Base-by-base conservation (phyloP, 2,113 vertebrate genomes). In the Candoia aspera region DNA sequence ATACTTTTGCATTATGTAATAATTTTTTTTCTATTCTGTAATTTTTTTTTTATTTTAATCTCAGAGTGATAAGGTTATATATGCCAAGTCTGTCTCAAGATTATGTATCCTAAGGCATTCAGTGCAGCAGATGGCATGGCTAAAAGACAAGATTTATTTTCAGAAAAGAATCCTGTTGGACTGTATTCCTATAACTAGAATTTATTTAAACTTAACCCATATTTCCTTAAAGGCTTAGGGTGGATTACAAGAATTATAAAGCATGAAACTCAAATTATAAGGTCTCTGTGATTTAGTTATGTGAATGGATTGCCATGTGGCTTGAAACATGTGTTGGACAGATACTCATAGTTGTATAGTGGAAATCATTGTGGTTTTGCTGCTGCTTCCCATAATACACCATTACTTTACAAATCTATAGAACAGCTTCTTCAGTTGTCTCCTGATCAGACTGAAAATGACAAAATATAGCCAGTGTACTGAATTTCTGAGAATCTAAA, bases 151-250 rank as follows among this genome's bases (percentile, higher is more conserved):
- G 1, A 54, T 92, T 60, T 88, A 62, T 37, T 42, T 49, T 92
- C 53, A 10, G 73, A 84, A 49, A 84, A 53, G 11, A 60, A 49
- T 60, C 29, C 42, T 84, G 42, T 89, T 92, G 29, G 29, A 46
- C 17, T 49, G 13, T 88, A 37, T 29, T 73, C 33, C 29, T 84
- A 54, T 33, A 62, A 54, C 37, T 59, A 60, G 37, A 83, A 84
- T 60, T 60, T 53, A 83, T 92, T 88, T 49, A 88, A 88, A 42
- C 37, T 33, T 88, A 87, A 91, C 29, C 19, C 59, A 4, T 55
- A n/a, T 68, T 89, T 92, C 55, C 55, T 88, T 92, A 54, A 88
- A 89, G 73, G 87, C 68, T 60, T 84, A 84, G 68, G 29, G 42
- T 59, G 37, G 26, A 60, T 83, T 84, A 84, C 46, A 62, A 13